Base-by-base conservation (phyloP, 2,113 vertebrate species). In the Pomatorhinus ruficollis region DNA sequence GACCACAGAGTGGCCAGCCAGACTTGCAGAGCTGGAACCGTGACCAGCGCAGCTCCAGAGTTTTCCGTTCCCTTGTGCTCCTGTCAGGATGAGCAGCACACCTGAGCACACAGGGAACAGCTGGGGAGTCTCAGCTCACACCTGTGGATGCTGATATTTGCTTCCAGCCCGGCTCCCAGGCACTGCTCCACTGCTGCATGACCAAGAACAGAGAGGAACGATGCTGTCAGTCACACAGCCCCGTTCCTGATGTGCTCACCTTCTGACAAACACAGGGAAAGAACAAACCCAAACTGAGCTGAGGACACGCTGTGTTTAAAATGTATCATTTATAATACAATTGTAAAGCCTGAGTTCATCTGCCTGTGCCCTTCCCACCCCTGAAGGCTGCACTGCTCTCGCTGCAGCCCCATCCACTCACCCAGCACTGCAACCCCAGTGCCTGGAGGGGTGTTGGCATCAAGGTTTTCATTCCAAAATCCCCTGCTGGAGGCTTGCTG, bases 401-500 rank as follows among this genome's bases (percentile, higher is more conserved):
- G 4, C 76, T 7, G 25, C 22, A 11, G 56, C 37, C 33, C 7
- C 13, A 6, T n/a, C 11, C 83, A 85, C 60, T 50, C 91, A 4
- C 87, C 76, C 77, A 88, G 22, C 75, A 56, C 89, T 71, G 82
- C 86, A 57, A 15, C 35, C 93, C 95, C 83, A 10, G 80, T 40
- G 93, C 76, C 85, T 96, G 94, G 33, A 61, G 35, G 27, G 78
- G 71, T 27, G 10, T 83, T 88, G 87, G 77, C 81, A 89, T 39
- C 68, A 59, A 91, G 47, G 64, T 93, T 93, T 96, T 87, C 83
- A 68, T 93, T 93, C 90, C 93, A 94, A 20, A n/a, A 20, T 6
- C 70, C 52, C 83, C 37, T 76, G 63, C 63, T 30, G 69, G 85
- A 94, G 80, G 80, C 68, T 91, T 65, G 12, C 53, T 90, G 31